Percentiles rank a stretch among this genome's conserved stretches.
phyloP scores from a whole-genome alignment of 1,140 invertebrate genomes.

The Bursaphelenchus mucronatus region DNA sequence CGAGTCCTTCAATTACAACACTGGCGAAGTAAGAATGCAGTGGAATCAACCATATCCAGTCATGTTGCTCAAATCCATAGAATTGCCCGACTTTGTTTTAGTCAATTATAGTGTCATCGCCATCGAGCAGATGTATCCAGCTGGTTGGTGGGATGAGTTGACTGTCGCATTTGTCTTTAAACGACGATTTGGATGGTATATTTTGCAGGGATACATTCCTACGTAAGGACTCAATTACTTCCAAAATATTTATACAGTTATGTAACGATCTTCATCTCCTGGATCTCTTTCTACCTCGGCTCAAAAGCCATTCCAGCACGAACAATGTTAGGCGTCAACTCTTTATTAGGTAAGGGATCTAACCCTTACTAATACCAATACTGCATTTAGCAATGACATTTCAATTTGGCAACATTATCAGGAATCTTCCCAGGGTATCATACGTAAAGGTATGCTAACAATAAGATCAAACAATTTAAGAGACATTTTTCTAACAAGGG shows the following conservation, averaged over 20 bases:
- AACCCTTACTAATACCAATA: conserved; percentile 17
- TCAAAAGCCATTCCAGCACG: conserved; percentile 56
- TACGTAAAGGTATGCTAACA: conserved; percentile 57
- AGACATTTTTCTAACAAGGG: no score
- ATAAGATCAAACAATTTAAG: no score
- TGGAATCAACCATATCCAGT: conserved; percentile 58
- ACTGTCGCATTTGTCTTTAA: conserved; percentile 58
- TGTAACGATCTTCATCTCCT: conserved; percentile 59
- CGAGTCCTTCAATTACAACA: conserved; percentile 60
- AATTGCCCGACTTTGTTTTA: conserved; percentile 58
- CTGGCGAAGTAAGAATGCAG: conserved; percentile 59
- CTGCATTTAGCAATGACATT: conserved; percentile 55
- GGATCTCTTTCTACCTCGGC: conserved; percentile 60
- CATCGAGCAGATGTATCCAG: conserved; percentile 58
- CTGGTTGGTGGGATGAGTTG: conserved; percentile 58
- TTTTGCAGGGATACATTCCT: conserved; percentile 45
- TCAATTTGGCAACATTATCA: conserved; percentile 59
- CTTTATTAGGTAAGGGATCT: conserved; percentile 40
- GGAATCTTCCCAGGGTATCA: conserved; percentile 55
- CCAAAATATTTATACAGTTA: conserved; percentile 37
- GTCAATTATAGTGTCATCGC: conserved; percentile 59
- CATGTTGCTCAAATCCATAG: conserved; percentile 52
- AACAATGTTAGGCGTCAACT: conserved; percentile 60
- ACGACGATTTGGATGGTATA: conserved; percentile 59
- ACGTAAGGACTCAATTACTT: background rate